A percentile compares a stretch with the other conserved stretches of the same genome.
phyloP scores from a whole-genome alignment of 1,140 invertebrate genomes.

The Drosophila ironensis region DNA sequence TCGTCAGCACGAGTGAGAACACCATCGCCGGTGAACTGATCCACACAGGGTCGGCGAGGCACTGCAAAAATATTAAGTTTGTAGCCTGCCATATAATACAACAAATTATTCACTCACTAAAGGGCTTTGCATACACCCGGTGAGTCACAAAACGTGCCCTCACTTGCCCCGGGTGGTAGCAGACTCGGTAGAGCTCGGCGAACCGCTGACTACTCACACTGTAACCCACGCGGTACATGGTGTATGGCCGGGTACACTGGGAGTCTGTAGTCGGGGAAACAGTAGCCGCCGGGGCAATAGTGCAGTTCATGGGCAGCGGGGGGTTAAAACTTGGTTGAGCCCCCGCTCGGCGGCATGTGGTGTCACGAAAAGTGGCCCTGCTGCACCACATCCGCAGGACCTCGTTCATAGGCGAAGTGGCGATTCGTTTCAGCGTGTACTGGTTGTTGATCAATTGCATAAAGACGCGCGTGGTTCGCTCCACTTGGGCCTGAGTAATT shows the following conservation, averaged over 20 bases:
- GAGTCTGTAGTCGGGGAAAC: conserved; percentile 2
- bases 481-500: conserved; percentile 16
- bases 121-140: conserved; percentile 26
- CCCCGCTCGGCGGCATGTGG: conserved; percentile 3
- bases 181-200: conserved; percentile 34
- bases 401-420: neutral
- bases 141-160: conserved; percentile 18
- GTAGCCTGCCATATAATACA: neutral
- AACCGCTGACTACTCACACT: conserved; percentile 14
- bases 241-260: neutral
- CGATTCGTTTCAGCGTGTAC: conserved; percentile 13
- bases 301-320: conserved; percentile 16
- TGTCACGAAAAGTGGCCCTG: neutral
- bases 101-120: conserved; percentile 15
- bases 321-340: neutral
- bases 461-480: conserved; percentile 19
- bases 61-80: neutral
- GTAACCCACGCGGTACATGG: conserved; percentile 36
- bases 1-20: conserved; percentile 23
- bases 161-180: conserved; percentile 11
- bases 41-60: conserved; percentile 18
- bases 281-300: neutral
- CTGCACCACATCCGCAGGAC: conserved; percentile 31
- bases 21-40: conserved; percentile 25
- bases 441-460: conserved; percentile 6